A percentile compares a stretch with the other conserved stretches of the same genome.
These are phyloP conservation scores for Psilanteris sp. DNA, from an alignment of 1,140 invertebrate species.

Conservation along the genomic window DNA sequence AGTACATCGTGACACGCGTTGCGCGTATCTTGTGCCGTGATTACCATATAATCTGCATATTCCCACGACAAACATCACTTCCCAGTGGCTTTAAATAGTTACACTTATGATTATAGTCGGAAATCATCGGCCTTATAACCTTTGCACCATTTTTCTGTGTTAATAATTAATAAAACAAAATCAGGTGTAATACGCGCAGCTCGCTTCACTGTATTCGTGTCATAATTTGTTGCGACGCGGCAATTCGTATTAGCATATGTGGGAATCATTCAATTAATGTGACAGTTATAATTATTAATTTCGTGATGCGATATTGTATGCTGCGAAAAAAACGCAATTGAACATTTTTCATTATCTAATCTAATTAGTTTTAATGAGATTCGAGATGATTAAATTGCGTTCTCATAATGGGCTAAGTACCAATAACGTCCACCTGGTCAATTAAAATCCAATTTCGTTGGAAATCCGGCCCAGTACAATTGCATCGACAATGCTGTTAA, in stretches of 20 bases:
- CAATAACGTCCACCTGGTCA: too few relatives aligned
- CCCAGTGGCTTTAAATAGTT: constrained; percentile 69
- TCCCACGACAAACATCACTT: constrained; percentile 66
- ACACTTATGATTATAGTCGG: constrained; percentile 51
- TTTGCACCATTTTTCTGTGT: constrained; percentile 40
- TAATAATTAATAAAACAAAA: constrained; percentile 32
- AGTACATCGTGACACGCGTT: constrained; percentile 70
- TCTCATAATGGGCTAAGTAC: too few relatives aligned
- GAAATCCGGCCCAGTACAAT: too few relatives aligned
- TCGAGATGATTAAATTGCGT: too few relatives aligned
- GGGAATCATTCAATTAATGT: constrained; percentile 43
- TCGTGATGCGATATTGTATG: constrained; percentile 11
- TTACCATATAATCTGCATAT: constrained; percentile 78
- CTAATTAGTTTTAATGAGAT: too few relatives aligned
- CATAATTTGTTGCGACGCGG: constrained; percentile 13
- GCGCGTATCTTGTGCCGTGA: constrained; percentile 69
- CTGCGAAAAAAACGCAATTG: too few relatives aligned
- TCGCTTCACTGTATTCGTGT: constrained; percentile 9
- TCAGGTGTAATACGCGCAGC: constrained; percentile 13
- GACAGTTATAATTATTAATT: constrained; percentile 35
- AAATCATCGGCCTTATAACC: constrained; percentile 53
- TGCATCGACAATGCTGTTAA: too few relatives aligned
- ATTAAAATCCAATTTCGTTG: too few relatives aligned
- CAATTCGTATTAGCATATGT: constrained; percentile 1
- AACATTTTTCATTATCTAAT: too few relatives aligned